Percentiles rank a stretch among this genome's conserved stretches.
phyloP scores from a whole-genome alignment of 2,113 vertebrate genomes.

The Microtus montanus region DNA sequence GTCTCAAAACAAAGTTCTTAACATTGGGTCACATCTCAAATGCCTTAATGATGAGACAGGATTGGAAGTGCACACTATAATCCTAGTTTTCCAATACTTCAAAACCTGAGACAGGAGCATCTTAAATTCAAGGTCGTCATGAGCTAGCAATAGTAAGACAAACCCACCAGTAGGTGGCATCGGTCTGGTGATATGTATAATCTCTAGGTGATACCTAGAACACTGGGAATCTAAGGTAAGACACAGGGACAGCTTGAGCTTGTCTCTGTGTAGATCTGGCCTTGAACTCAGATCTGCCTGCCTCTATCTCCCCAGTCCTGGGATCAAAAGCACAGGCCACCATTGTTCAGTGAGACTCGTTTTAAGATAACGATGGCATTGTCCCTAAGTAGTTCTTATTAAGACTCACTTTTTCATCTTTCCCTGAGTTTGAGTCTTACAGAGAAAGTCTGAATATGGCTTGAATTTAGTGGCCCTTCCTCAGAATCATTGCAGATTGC shows the following conservation, averaged over 20 bases:
- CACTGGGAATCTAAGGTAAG: neutral
- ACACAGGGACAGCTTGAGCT: neutral
- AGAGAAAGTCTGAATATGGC: neutral
- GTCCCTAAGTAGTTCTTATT: neutral
- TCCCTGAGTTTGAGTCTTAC: neutral
- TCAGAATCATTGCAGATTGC: neutral
- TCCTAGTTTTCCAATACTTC: neutral
- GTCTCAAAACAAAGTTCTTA: neutral
- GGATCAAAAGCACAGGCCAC: neutral
- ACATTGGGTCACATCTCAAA: conserved; percentile 15
- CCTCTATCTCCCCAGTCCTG: neutral
- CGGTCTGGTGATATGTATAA: neutral
- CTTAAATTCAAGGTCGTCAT: neutral
- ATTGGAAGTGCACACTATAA: neutral
- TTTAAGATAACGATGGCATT: neutral
- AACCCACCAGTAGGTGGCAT: neutral
- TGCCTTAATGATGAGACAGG: neutral
- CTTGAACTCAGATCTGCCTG: neutral
- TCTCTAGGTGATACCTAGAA: too few species aligned
- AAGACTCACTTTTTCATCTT: neutral
- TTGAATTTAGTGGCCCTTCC: neutral
- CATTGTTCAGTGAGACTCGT: neutral
- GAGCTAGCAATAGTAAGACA: neutral
- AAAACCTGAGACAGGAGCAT: neutral
- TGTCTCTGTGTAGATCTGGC: neutral